Conservation (phyloP, 2,113 vertebrate genomes). For the Lepidothrix coronata region DNA sequence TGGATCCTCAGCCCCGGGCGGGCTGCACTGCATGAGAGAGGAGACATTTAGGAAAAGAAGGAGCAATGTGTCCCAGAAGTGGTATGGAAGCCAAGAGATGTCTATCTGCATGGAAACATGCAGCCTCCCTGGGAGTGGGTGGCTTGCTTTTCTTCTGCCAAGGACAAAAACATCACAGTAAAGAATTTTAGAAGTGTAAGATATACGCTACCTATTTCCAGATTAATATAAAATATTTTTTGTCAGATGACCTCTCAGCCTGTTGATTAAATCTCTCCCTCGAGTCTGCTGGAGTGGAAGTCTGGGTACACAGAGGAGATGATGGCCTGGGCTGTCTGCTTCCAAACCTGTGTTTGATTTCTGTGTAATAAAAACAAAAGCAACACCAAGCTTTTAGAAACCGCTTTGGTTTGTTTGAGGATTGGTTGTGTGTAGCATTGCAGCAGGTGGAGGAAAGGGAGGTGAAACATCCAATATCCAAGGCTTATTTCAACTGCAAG, state of each 20-base stretch:
- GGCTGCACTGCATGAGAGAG: background rate
- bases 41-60: background rate
- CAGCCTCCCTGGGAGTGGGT: background rate
- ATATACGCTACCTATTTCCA: background rate
- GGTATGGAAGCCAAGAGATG: background rate
- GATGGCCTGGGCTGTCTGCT: conserved; percentile 6
- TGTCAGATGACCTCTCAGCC: background rate
- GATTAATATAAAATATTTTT: background rate
- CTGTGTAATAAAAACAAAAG: conserved; percentile 6
- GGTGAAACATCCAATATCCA: background rate
- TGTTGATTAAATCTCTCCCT: background rate
- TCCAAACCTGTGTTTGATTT: conserved; percentile 22
- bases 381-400: background rate
- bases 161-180: background rate
- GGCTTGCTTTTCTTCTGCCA: background rate
- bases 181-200: background rate
- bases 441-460: background rate
- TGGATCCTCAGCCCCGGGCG: background rate
- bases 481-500: background rate
- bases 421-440: background rate
- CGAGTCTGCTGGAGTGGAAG: background rate
- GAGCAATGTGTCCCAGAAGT: background rate
- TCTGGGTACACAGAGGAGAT: background rate
- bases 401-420: background rate
- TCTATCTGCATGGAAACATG: background rate